phyloP scores from a whole-genome alignment of 1,140 invertebrate species.

The Portunus trituberculatus region DNA sequence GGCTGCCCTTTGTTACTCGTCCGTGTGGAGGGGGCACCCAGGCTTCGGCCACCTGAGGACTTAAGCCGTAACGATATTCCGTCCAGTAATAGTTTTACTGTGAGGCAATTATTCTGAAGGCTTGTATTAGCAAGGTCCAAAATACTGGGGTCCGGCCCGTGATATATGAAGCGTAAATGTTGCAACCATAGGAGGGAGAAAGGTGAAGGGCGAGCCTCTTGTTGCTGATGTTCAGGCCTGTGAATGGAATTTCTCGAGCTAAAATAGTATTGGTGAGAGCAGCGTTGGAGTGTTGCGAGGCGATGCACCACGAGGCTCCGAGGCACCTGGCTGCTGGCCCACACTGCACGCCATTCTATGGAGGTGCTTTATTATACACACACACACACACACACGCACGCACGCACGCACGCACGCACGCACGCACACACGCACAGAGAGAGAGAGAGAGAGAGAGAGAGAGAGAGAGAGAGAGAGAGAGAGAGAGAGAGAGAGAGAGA shows the following conservation, averaged over 20 bases:
- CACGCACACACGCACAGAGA: too few relatives aligned
- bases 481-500: too few relatives aligned
- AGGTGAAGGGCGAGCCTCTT: slow-evolving; percentile 67
- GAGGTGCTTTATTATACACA: too few relatives aligned
- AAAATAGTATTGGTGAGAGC: slow-evolving; percentile 36
- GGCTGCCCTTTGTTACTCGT: neutral
- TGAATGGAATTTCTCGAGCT: slow-evolving; percentile 59
- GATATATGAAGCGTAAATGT: slow-evolving; percentile 73
- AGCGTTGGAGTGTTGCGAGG: neutral
- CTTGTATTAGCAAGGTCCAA: slow-evolving; percentile 1
- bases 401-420: too few relatives aligned
- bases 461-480: too few relatives aligned
- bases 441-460: too few relatives aligned
- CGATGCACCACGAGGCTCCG: neutral
- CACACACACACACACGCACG: too few relatives aligned
- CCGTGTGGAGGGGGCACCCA: neutral
- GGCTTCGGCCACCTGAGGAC: neutral
- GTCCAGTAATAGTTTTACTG: neutral
- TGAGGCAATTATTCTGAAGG: neutral
- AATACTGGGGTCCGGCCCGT: slow-evolving; percentile 54
- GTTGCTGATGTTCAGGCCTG: slow-evolving; percentile 40
- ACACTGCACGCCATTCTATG: too few relatives aligned
- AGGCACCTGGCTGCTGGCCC: too few relatives aligned
- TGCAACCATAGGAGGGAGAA: slow-evolving; percentile 68
- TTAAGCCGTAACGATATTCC: neutral